These are phyloP conservation scores for Columba guinea DNA, from an alignment of 2,797 vertebrate genomes.

Conservation along the genomic window DNA sequence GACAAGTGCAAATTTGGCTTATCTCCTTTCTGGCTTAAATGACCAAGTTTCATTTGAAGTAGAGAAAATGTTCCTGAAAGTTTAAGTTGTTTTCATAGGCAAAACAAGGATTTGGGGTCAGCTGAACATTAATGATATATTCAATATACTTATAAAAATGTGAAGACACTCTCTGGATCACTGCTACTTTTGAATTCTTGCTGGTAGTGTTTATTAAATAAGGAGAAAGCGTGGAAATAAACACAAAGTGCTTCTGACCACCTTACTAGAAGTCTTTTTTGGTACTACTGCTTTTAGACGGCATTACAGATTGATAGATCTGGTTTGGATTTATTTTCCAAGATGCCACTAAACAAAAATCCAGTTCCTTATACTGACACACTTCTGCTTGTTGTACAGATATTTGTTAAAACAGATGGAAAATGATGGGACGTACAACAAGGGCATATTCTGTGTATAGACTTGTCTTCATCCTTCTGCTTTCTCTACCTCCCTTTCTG, in stretches of 20 bases:
- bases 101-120: not conserved
- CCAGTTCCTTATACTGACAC: not conserved
- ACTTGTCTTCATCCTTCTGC: not conserved
- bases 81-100: not conserved
- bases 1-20: not conserved
- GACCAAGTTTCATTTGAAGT: not conserved
- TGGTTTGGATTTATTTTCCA: not conserved
- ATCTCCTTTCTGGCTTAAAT: not conserved
- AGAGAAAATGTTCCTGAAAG: not conserved
- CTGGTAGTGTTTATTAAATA: not conserved
- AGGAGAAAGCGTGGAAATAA: not conserved
- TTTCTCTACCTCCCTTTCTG: constrained; percentile 17
- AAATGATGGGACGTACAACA: constrained; percentile 67
- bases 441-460: not conserved
- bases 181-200: not conserved
- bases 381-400: constrained; percentile 55
- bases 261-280: not conserved
- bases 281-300: not conserved
- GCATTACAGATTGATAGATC: not conserved
- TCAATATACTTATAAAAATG: not conserved
- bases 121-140: not conserved
- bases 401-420: not conserved
- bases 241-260: not conserved
- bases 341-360: not conserved
- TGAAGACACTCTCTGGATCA: not conserved